Base-by-base conservation (phyloP, 2,888 invertebrate species). In the Hypomecis punctinalis region DNA sequence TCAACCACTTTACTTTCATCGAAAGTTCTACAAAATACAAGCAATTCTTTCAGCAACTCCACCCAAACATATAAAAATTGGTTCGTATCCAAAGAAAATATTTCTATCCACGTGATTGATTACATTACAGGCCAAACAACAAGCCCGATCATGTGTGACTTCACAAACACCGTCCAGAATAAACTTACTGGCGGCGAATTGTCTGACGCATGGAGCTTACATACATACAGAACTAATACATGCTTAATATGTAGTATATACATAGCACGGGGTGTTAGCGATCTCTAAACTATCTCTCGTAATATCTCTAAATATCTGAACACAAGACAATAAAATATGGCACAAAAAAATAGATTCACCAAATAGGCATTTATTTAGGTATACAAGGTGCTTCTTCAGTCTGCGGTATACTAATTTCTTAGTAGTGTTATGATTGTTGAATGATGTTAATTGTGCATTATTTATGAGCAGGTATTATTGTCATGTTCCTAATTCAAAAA, bases 141-240 rank as follows among this genome's bases (percentile, higher is more conserved):
- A 60, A 9, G 42, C 42, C 11, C 52, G 59, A 58, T 53, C 52
- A 62, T 51, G 58, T 62, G 56, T 59, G 37, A 56, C 60, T 67
- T 67, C 63, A 52, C 58, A 61, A 59, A 61, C 56, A 68, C 67
- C 72, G 72, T 46, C 49, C 73, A 71, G 73, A 72, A 72, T 73
- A 77, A 68, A 79, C 70, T 73, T 73, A 74, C 77, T 61, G 88
- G 86, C 88, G 89, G 79, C 89, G 68, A 76, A 74, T 78, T 77
- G 89, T 89, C 90, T 90, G 80, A 74, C 70, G 60, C 80, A 83
- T 88, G 85, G 86, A 84, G 85, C 84, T 84, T 84, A 86, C 83
- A 78, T 87, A 86, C 85, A 89, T 88, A 89, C 82, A 83, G 71
- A 75, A 64, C 69, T 63, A 73, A 82, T 76, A 78, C 39, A 10